A percentile compares a stretch with the other conserved stretches of the same genome.
Conservation (phyloP, 2,888 invertebrate genomes). For the Hedychridium roseum region DNA sequence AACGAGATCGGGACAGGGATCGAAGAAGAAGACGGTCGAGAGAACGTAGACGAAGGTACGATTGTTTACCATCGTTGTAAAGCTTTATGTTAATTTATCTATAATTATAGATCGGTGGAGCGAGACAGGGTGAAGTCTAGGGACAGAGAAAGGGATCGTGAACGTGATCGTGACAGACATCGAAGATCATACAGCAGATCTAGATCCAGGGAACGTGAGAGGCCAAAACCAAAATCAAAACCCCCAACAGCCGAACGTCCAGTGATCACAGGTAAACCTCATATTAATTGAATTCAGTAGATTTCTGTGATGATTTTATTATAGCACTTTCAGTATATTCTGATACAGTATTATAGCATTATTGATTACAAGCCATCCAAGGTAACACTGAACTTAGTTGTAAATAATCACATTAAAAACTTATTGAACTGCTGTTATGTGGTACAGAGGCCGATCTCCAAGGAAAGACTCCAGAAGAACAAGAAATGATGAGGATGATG, state of each 20-base stretch:
- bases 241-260: conserved; percentile 59
- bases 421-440: conserved; percentile 1
- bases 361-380: not conserved
- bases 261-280: conserved; percentile 57
- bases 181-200: conserved; percentile 64
- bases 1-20: conserved; percentile 65
- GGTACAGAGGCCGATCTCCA: conserved; percentile 86
- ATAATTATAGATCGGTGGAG: conserved; percentile 48
- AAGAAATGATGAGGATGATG: conserved; percentile 96
- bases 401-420: not conserved
- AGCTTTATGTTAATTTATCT: not conserved
- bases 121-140: conserved; percentile 56
- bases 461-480: conserved; percentile 90
- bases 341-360: not conserved
- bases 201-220: conserved; percentile 63
- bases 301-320: not conserved
- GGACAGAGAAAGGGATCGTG: conserved; percentile 64
- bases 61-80: conserved; percentile 17
- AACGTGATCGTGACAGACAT: conserved; percentile 64
- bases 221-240: conserved; percentile 60
- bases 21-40: conserved; percentile 63
- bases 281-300: not conserved
- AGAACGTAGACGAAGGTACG: conserved; percentile 60
- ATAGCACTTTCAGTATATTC: not conserved
- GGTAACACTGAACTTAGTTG: not conserved